Evolutionary conservation across 2,113 vertebrate genomes (phyloP), one percentile per base, ranked within the genome.

Genomic region (Mesitornis unicolor): DNA sequence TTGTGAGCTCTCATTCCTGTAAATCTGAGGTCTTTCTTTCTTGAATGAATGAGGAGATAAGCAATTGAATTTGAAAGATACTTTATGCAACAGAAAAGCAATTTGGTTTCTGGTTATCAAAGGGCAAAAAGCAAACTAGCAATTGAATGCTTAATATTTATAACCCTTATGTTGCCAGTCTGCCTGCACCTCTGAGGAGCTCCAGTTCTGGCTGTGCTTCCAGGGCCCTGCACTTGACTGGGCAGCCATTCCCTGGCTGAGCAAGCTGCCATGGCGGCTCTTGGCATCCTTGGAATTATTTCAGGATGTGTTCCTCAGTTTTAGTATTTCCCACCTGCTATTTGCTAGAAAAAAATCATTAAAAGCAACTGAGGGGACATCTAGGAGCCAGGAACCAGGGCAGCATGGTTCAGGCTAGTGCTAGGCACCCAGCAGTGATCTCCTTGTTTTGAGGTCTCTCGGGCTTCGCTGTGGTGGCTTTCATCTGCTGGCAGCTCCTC

Each of bases 61-160:
- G 97, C 97, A 98, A 98, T 98, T 98, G 98, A 98, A 98, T 98
- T 98, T 98, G 97, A 98, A 98, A 98, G 96, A 98, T 96, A 97
- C 95, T 98, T 98, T 98, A 98, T 98, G 97, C 96, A 98, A 98
- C 96, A 98, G 97, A 97, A 98, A 98, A 98, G 94, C 98, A 98
- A 98, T 98, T 98, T 98, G 93, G 93, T 97, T 98, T 95, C 97
- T 96, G 95, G 91, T 98, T 98, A 97, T 98, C 95, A 96, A 97
- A 98, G 97, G 96, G 95, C 94, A 97, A 97, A 97, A 95, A 98
- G 97, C 83, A 96, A 98, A 89, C 96, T 93, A 95, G 94, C 95
- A 89, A 90, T 85, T 96, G 98, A 98, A 97, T 96, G 91, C 89
- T 97, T 92, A 93, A 84, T 97, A 64, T 97, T 95, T 97, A 89